Evolutionary conservation across 2,888 invertebrate genomes (phyloP).

Genomic region (Hofmannophila pseudospretella): DNA sequence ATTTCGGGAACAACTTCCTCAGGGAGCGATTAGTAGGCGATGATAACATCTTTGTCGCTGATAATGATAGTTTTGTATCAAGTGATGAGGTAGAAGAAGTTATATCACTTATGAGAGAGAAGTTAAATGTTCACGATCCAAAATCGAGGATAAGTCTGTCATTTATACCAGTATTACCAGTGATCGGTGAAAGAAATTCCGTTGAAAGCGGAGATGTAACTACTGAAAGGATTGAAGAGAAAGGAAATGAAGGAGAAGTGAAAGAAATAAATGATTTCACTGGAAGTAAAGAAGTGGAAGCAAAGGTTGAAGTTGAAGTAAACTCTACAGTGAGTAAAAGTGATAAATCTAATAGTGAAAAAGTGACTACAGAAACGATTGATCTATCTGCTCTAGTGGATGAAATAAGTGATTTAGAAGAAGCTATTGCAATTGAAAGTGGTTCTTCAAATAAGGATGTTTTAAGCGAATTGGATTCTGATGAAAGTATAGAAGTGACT

Average conservation of each 20-base stretch:
- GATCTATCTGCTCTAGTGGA: no score
- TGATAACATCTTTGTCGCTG: constrained; percentile 31
- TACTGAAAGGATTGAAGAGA: neutral
- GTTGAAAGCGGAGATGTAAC: neutral
- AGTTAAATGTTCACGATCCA: constrained; percentile 33
- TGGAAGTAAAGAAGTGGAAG: no score
- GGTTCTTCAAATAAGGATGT: neutral
- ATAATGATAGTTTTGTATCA: constrained; percentile 24
- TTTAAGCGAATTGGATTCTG: neutral
- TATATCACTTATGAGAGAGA: constrained; percentile 20
- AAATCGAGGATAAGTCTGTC: constrained; percentile 9
- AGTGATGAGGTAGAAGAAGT: constrained; percentile 27
- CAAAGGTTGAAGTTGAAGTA: no score
- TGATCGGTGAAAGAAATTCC: neutral
- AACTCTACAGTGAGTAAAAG: no score
- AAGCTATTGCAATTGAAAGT: neutral
- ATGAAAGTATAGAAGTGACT: neutral
- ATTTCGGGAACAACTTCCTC: constrained; percentile 52
- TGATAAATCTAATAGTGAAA: no score
- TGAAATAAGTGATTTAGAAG: neutral
- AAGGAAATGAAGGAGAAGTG: no score
- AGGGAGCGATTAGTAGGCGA: constrained; percentile 49
- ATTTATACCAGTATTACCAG: neutral
- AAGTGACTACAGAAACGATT: no score
- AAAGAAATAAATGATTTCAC: no score